Percentiles rank a stretch among this genome's conserved stretches.
Conservation (phyloP, 2,113 vertebrate species). For the Eolophus roseicapilla region DNA sequence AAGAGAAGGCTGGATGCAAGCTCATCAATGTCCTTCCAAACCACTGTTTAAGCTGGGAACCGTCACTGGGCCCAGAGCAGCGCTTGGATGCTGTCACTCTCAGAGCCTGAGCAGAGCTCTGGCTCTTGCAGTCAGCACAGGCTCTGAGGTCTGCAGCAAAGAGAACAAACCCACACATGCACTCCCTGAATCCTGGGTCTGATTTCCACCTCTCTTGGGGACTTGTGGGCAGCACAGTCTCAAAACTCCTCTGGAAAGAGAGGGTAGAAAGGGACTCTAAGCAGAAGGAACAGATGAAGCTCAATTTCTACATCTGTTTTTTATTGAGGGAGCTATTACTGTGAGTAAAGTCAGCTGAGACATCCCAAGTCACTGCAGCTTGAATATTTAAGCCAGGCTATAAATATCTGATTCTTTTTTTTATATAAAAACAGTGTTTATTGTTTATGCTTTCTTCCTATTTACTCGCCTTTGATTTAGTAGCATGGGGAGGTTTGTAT, state of each 20-base stretch:
- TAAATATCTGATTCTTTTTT: constrained; percentile 37
- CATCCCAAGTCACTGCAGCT: constrained; percentile 44
- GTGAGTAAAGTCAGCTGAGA: constrained; percentile 62
- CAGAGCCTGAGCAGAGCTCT: fast-evolving
- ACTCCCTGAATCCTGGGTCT: background rate
- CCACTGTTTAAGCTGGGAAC: background rate
- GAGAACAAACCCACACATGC: fast-evolving
- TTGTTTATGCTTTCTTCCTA: constrained; percentile 59
- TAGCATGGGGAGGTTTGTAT: constrained; percentile 2
- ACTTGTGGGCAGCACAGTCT: background rate
- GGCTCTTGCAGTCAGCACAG: background rate
- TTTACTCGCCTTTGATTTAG: constrained; percentile 58
- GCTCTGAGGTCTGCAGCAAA: background rate
- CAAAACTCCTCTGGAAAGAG: background rate
- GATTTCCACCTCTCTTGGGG: background rate
- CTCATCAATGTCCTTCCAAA: background rate
- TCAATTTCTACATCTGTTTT: constrained; percentile 69
- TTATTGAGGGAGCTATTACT: constrained; percentile 64
- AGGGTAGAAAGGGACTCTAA: background rate
- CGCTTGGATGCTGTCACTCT: background rate
- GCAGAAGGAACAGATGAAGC: constrained; percentile 52
- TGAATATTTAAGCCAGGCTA: constrained; percentile 60
- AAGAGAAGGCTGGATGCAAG: background rate
- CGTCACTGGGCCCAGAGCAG: background rate
- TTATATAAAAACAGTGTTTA: constrained; percentile 12